Percentiles rank a stretch among this genome's conserved stretches.
phyloP scores from a whole-genome alignment of 2,797 vertebrate genomes.

The Kryptopterus vitreolus region DNA sequence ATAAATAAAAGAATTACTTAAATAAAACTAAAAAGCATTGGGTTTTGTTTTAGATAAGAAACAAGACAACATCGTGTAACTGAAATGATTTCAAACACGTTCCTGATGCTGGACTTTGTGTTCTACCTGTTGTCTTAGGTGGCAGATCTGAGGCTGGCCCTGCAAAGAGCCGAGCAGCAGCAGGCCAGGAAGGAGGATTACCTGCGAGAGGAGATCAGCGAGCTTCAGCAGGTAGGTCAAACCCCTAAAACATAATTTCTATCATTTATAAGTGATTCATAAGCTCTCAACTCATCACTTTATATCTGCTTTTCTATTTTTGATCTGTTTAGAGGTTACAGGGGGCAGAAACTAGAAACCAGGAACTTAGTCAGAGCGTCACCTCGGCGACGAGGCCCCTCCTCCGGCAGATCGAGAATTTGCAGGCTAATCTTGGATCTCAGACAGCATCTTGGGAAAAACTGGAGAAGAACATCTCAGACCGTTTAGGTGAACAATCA shows the following conservation, averaged over 20 bases:
- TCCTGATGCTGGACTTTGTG: not conserved
- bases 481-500: conserved; percentile 84
- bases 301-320: not conserved
- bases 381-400: conserved; percentile 92
- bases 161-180: conserved; percentile 92
- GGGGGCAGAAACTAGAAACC: conserved; percentile 91
- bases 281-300: not conserved
- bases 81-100: not conserved
- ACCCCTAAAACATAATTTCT: too few species aligned
- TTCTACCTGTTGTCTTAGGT: conserved; percentile 72
- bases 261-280: too few species aligned
- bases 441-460: conserved; percentile 94
- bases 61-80: not conserved
- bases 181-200: conserved; percentile 96
- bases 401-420: conserved; percentile 94
- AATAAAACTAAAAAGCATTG: not conserved
- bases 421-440: conserved; percentile 88
- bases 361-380: conserved; percentile 93
- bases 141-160: conserved; percentile 85
- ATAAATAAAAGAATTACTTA: not conserved
- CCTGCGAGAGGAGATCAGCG: conserved; percentile 92
- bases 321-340: conserved; percentile 82
- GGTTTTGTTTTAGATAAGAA: not conserved
- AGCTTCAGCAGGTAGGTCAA: conserved; percentile 86
- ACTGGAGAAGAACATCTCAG: conserved; percentile 92